These are phyloP conservation scores for Branchellion lobata DNA, from an alignment of 2,888 invertebrate genomes.

Conservation along the genomic window DNA sequence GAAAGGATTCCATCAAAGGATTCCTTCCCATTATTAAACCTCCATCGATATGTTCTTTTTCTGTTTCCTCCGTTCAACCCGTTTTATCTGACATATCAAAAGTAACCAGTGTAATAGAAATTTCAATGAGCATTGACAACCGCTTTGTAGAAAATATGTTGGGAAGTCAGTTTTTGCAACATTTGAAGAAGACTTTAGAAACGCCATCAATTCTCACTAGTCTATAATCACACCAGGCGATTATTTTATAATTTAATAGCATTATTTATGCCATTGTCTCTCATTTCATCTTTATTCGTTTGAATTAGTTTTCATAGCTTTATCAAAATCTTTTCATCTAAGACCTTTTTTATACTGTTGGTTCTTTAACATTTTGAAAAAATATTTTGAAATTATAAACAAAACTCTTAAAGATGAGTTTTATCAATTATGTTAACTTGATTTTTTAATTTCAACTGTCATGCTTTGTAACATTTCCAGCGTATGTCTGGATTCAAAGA, in stretches of 20 bases:
- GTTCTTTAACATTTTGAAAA: too few species aligned
- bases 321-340: not conserved
- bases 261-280: too few species aligned
- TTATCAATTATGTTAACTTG: too few species aligned
- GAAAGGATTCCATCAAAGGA: not conserved
- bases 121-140: not conserved
- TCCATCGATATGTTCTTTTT: not conserved
- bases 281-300: too few species aligned
- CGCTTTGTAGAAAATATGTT: not conserved
- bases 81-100: not conserved
- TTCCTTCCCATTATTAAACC: not conserved
- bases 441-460: too few species aligned
- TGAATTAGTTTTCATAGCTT: not conserved
- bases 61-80: not conserved
- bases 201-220: not conserved
- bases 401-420: too few species aligned
- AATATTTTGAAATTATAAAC: too few species aligned
- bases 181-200: not conserved
- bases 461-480: too few species aligned
- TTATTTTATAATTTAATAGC: too few species aligned
- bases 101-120: not conserved
- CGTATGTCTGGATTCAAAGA: too few species aligned
- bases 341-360: too few species aligned
- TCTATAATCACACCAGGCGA: not conserved
- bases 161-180: constrained; percentile 1